phyloP scores from a whole-genome alignment of 2,113 vertebrate species.

The Alethe castanea region DNA sequence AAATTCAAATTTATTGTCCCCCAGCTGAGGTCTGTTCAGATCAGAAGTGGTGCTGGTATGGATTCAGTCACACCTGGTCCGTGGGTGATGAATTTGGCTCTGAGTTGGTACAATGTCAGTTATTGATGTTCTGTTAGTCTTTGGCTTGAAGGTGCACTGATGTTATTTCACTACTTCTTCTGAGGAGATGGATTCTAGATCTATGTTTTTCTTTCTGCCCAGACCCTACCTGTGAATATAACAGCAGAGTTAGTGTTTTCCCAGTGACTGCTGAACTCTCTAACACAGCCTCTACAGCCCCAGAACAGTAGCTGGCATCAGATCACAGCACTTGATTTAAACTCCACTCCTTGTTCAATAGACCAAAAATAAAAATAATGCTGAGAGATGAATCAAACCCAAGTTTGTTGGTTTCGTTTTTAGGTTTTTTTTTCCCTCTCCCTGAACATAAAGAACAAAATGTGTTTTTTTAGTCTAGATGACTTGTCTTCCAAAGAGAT shows the following conservation, averaged over 20 bases:
- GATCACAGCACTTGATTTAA: slow-evolving; percentile 42
- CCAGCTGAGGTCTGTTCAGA: background rate
- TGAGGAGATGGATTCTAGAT: background rate
- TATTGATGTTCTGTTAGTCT: background rate
- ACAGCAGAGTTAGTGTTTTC: background rate
- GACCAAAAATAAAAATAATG: slow-evolving; percentile 29
- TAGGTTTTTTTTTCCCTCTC: background rate
- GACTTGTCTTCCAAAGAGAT: background rate
- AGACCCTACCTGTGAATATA: slow-evolving; percentile 8
- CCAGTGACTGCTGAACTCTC: background rate
- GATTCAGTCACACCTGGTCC: background rate
- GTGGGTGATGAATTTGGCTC: background rate
- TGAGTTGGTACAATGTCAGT: background rate
- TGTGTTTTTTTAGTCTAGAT: background rate
- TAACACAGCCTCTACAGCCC: background rate
- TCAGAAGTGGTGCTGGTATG: background rate
- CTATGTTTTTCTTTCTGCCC: background rate
- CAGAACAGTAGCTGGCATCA: background rate
- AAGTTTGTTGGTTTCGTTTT: background rate
- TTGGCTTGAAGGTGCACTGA: background rate
- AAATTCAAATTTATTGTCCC: background rate
- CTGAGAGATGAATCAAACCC: background rate
- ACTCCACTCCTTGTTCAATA: slow-evolving; percentile 24
- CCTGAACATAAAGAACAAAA: background rate
- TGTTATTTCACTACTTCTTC: background rate